Evolutionary conservation across 2,113 vertebrate species (phyloP), one percentile per base, ranked within the genome.

Genomic region (Ptychochromis oligacanthus): DNA sequence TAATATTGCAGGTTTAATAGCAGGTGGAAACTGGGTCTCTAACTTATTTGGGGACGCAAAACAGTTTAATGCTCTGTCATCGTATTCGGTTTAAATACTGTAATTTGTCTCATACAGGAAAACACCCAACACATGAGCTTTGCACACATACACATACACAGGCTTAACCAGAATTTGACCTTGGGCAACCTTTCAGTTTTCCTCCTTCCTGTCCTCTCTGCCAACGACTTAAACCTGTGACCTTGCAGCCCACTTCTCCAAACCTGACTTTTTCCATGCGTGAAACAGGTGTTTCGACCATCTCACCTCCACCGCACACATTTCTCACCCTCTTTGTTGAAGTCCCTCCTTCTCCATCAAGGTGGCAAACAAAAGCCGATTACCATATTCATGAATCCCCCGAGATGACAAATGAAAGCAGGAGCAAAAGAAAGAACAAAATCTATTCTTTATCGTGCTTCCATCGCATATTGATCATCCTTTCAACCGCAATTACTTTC

Each of bases 351-450:
- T 81, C 75, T 85, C 83, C 62, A 88, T 83, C 64, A 87, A 81
- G 56, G 79, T 75, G 78, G 64, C 82, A 87, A 90, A 91, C 91
- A 87, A 84, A 89, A 83, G 70, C 55, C 12, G 77, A 77, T 91
- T 81, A 89, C n/a, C 88, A 90, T 89, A 87, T 92, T 89, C 77
- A 92, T 79, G 87, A 87, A 79, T 40, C 46, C 3, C 26, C 26
- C 40, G n/a, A 11, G 52, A 82, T 75, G 86, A 87, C 82, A 78
- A 87, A 86, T 77, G 79, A 80, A 70, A 83, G 83, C 38, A 60
- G 26, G 57, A 60, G 75, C 49, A 54, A 82, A 38, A 77, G 56
- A 78, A 79, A 60, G 83, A 80, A 65, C 58, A 72, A 84, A 87
- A 76, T 52, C 61, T 34, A 76, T 79, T 89, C 62, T 86, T 84